Evolutionary conservation across 2,888 invertebrate species (phyloP).

Genomic region (Celastrina argiolus): DNA sequence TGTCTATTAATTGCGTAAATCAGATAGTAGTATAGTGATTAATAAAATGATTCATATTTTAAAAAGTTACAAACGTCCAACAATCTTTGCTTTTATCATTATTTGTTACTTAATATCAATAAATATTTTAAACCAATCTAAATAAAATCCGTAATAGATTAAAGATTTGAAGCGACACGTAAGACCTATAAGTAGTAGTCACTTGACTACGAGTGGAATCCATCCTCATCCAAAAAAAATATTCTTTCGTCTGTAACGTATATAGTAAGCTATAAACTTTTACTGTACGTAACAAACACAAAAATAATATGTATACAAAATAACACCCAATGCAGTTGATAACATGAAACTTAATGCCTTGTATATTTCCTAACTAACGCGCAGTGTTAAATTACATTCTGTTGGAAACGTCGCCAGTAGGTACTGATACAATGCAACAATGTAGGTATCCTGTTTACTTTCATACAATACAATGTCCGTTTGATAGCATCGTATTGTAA

Average conservation of each 20-base stretch:
- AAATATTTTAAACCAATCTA: no score
- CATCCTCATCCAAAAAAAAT: no score
- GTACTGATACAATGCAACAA: slow-evolving; percentile 37
- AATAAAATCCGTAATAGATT: no score
- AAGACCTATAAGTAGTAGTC: no score
- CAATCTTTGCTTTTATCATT: no score
- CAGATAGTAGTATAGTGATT: neutral
- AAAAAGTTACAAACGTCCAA: no score
- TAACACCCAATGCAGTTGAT: neutral
- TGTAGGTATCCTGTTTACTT: slow-evolving; percentile 52
- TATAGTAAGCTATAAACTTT: no score
- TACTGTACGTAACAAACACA: no score
- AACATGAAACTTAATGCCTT: slow-evolving; percentile 31
- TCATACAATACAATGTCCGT: slow-evolving; percentile 29
- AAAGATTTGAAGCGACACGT: no score
- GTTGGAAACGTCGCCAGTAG: slow-evolving; percentile 31
- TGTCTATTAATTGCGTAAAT: neutral
- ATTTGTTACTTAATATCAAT: no score
- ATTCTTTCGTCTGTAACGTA: no score
- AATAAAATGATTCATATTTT: neutral
- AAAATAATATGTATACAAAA: neutral
- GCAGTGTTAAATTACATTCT: slow-evolving; percentile 42
- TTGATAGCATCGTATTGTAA: slow-evolving; percentile 10
- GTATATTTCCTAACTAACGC: slow-evolving; percentile 35
- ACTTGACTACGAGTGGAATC: no score